Evolutionary conservation across 2,888 invertebrate species (phyloP).

Genomic region (Arge pagana): DNA sequence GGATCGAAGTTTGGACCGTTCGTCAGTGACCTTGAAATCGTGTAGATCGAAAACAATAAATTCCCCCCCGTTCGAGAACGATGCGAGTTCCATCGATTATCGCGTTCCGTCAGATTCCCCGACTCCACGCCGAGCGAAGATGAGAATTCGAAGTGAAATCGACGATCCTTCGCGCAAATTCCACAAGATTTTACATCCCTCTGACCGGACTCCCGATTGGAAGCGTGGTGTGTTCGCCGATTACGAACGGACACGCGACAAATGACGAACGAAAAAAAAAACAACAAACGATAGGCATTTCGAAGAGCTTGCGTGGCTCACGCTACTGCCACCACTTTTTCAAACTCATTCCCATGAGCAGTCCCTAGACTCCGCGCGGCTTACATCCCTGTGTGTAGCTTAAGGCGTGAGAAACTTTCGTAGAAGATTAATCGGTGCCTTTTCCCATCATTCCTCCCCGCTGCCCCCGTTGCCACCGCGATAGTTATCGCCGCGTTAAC

Average conservation of each 20-base stretch:
- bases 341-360: conserved; percentile 5
- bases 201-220: too few species aligned
- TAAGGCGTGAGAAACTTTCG: conserved; percentile 1
- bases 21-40: too few species aligned
- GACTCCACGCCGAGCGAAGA: too few species aligned
- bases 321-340: conserved; percentile 14
- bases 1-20: too few species aligned
- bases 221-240: too few species aligned
- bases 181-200: too few species aligned
- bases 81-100: too few species aligned
- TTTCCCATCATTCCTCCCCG: background rate
- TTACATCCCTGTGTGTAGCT: background rate
- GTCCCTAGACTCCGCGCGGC: conserved; percentile 2
- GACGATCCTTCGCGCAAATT: too few species aligned
- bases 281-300: conserved; percentile 18
- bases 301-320: conserved; percentile 8
- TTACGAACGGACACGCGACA: conserved; percentile 16
- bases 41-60: too few species aligned
- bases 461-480: background rate
- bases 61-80: background rate
- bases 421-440: background rate
- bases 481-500: background rate
- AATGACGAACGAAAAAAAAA: conserved; percentile 12
- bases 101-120: too few species aligned
- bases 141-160: too few species aligned